Evolutionary conservation across 2,113 vertebrate species (phyloP), one percentile per base, ranked within the genome.

Genomic region (Rousettus leschenaultii): DNA sequence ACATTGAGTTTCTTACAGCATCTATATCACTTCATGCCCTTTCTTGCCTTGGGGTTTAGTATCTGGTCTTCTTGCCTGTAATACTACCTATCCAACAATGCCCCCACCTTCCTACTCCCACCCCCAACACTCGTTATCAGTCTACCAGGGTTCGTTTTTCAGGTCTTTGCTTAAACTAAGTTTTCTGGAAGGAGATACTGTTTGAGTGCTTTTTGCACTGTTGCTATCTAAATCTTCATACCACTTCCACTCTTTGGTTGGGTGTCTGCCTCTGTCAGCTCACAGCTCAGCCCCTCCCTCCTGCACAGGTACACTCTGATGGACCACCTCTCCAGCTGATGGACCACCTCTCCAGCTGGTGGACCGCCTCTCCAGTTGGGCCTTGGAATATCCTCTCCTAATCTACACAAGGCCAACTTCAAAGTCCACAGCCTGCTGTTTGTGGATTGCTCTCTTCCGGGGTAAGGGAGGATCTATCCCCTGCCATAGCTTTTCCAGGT

Each of bases 31-130:
- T n/a, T 38, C 53, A 3, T 5, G 51, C 4, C 51, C 22, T 86
- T 65, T 82, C 48, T 75, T 9, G 59, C 53, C 57, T 65, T 80
- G 48, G 22, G 59, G 22, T 6, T 86, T 70, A 43, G 28, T 10
- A 11, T 78, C 19, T 33, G 33, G 30, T 65, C 40, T 48, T 86
- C 26, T 30, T 26, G 30, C 12, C 51, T 26, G 2, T 15, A 33
- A 59, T 1, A 1, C 26, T n/a, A 0, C 0, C 19, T 16, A 19
- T 21, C 18, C n/a, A 14, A 2, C 8, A 4, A 19, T 21, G 33
- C 3, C 16, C n/a, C 14, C 9, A 19, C 26, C 2, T 1, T 3
- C 22, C n/a, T 16, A 24, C 57, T 12, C 18, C 51, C 15, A 51
- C 15, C 26, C 3, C 3, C 30, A 9, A 24, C 5, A 3, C 51